phyloP scores from a whole-genome alignment of 1,140 invertebrate species.

The Galleria mellonella region DNA sequence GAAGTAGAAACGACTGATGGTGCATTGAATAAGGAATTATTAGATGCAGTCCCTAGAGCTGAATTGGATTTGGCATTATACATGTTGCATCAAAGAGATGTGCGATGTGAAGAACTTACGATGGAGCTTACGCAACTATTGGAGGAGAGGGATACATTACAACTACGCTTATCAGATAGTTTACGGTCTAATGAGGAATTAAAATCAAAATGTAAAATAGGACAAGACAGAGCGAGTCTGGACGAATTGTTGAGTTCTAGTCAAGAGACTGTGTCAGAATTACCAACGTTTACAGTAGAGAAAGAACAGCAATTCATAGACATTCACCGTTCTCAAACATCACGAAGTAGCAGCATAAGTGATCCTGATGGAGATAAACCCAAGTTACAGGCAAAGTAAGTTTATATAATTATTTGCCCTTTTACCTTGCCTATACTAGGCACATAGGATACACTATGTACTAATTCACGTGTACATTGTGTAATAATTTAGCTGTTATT shows the following conservation, averaged over 20 bases:
- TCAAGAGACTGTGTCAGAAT: conserved; percentile 37
- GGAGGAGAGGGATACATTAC: conserved; percentile 89
- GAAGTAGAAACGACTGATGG: conserved; percentile 19
- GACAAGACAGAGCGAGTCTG: conserved; percentile 13
- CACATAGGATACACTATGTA: too few relatives aligned
- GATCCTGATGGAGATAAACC: conserved; percentile 55
- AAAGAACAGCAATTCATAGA: conserved; percentile 48
- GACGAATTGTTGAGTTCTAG: conserved; percentile 26
- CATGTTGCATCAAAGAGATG: conserved; percentile 90
- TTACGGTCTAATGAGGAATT: conserved; percentile 82
- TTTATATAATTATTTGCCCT: conserved; percentile 2
- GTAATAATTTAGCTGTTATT: too few relatives aligned
- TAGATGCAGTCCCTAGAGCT: conserved; percentile 70
- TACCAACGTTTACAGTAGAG: conserved; percentile 36
- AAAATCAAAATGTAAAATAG: conserved; percentile 39
- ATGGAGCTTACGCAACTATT: conserved; percentile 87
- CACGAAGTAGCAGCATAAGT: conserved; percentile 57
- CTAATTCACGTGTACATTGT: too few relatives aligned
- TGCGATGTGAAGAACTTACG: conserved; percentile 91
- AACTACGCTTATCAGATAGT: conserved; percentile 86
- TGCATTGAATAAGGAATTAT: conserved; percentile 36
- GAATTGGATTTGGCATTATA: conserved; percentile 89
- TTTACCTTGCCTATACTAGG: too few relatives aligned
- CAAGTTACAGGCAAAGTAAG: conserved; percentile 64
- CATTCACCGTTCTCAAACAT: conserved; percentile 45